Evolutionary conservation across 2,888 invertebrate genomes (phyloP).

Genomic region (Embidobia sp.): DNA sequence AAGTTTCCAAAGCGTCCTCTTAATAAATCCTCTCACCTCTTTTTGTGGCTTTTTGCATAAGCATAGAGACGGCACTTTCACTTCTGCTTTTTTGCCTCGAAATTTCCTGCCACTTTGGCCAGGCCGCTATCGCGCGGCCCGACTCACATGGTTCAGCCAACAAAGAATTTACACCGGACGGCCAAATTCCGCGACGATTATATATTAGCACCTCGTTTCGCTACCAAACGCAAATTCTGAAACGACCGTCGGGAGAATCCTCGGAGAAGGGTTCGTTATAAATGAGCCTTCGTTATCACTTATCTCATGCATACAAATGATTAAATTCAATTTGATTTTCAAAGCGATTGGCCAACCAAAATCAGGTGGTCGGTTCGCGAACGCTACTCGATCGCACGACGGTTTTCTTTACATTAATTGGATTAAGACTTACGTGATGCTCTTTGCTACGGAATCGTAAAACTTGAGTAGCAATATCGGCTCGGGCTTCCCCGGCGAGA

Average conservation of each 20-base stretch:
- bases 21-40: slow-evolving; percentile 75
- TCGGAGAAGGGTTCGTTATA: slow-evolving; percentile 23
- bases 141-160: slow-evolving; percentile 28
- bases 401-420: slow-evolving; percentile 32
- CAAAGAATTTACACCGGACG: slow-evolving; percentile 49
- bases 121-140: slow-evolving; percentile 52
- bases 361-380: slow-evolving; percentile 24
- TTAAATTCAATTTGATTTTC: slow-evolving; percentile 49
- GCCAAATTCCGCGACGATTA: slow-evolving; percentile 36
- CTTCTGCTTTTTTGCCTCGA: slow-evolving; percentile 55
- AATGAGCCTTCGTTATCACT: slow-evolving; percentile 34
- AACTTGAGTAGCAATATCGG: slow-evolving; percentile 19
- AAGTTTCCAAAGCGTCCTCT: slow-evolving; percentile 69
- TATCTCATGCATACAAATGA: slow-evolving; percentile 39
- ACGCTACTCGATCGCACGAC: slow-evolving; percentile 45
- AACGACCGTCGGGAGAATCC: slow-evolving; percentile 16
- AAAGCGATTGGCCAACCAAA: background rate
- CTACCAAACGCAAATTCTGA: slow-evolving; percentile 46
- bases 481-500: slow-evolving; percentile 12
- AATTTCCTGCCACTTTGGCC: slow-evolving; percentile 62
- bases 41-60: slow-evolving; percentile 49
- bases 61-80: slow-evolving; percentile 49
- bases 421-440: slow-evolving; percentile 28
- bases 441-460: slow-evolving; percentile 29
- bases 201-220: slow-evolving; percentile 60